These are phyloP conservation scores for Rotaria sp. DNA, from an alignment of 2,888 invertebrate species.

Conservation along the genomic window DNA sequence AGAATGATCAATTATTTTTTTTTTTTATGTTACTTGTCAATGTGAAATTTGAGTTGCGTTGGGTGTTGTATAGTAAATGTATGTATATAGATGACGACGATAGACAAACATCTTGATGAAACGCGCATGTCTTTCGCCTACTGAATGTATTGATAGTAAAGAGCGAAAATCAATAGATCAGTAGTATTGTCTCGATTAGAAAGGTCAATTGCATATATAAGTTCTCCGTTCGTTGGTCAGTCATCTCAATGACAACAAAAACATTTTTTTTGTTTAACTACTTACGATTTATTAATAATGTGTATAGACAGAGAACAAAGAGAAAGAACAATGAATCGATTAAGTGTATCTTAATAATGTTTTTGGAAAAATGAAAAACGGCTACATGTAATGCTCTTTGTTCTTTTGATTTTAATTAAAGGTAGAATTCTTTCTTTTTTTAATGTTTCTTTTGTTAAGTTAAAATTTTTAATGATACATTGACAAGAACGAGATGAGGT, in stretches of 20 bases:
- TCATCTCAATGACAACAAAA: background rate
- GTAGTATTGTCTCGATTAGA: constrained; percentile 20
- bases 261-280: background rate
- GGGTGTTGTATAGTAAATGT: background rate
- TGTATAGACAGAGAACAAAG: background rate
- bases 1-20: background rate
- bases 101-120: constrained; percentile 3
- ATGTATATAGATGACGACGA: background rate
- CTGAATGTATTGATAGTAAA: background rate
- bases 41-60: background rate
- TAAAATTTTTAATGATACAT: background rate
- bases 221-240: background rate
- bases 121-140: background rate
- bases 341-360: background rate
- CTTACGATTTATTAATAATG: background rate
- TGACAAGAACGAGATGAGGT: background rate
- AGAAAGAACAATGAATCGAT: background rate
- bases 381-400: background rate
- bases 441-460: background rate
- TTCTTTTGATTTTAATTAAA: background rate
- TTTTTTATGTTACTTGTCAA: background rate
- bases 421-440: background rate
- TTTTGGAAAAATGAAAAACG: background rate
- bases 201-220: constrained; percentile 10
- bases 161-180: constrained; percentile 12